Base-by-base conservation (phyloP, 2,888 invertebrate species). In the Alsophila aescularia region DNA sequence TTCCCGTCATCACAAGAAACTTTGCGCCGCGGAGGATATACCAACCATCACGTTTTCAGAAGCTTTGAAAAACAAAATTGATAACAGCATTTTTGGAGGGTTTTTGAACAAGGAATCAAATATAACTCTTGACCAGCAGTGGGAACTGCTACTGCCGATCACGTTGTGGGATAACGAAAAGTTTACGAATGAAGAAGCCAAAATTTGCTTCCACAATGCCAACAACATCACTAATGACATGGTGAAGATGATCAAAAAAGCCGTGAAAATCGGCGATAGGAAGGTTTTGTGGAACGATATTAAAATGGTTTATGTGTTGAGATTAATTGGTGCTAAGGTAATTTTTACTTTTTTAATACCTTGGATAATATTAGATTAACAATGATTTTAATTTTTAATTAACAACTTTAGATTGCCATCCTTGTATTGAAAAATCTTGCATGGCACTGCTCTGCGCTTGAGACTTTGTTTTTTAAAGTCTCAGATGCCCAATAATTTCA, bases 161-260 rank as follows among this genome's bases (percentile, higher is more conserved):
- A 74, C 69, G 2, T 43, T 87, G 13, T 92, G 89, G 88, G 91
- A 92, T 62, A 80, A 73, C 31, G 84, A 86, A 12, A 85, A 75
- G 52, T 83, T 85, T 60, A 70, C 78, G 0, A 87, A 71, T 12
- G 77, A 84, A 12, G 87, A 87, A 73, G 75, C 66, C n/a, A 82
- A 83, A 66, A 75, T 79, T 41, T 87, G 88, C 57, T 90, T 86
- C 37, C 59, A 67, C 7, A 81, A 62, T 54, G 64, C 63, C 1
- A 90, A 90, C 53, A 79, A 72, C 34, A 69, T 89, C 6, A 87
- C 85, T 2, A 83, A 90, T 39, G 62, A 83, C 60, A 62, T 91
- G 58, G 51, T 78, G 0, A 69, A 71, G 10, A 52, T 90, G 31
- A 79, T 90, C 16, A 81, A 79, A 56, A 80, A 63, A 49, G 71